These are phyloP conservation scores for Metopolophium dirhodum DNA, from an alignment of 1,140 invertebrate genomes.

Conservation along the genomic window DNA sequence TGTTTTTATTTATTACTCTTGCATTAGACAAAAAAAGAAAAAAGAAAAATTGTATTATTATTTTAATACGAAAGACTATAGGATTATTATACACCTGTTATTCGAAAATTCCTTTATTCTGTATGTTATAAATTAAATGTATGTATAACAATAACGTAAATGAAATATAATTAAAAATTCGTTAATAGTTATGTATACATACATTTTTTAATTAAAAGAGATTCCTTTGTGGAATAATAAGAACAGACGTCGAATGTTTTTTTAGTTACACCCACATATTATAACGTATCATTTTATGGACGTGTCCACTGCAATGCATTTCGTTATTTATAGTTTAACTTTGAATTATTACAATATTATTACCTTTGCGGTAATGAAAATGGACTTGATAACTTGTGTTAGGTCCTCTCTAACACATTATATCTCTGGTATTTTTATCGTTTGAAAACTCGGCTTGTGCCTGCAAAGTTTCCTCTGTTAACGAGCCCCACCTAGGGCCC, in stretches of 20 bases:
- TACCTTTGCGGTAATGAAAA: background rate
- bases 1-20: background rate
- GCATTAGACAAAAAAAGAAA: background rate
- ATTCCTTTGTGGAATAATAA: background rate
- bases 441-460: background rate
- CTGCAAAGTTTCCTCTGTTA: background rate
- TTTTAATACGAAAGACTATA: background rate
- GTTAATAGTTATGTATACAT: background rate
- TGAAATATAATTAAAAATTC: background rate
- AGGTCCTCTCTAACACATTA: background rate
- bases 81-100: background rate
- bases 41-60: background rate
- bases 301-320: background rate
- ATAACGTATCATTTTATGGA: background rate
- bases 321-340: background rate
- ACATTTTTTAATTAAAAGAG: background rate
- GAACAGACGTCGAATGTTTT: background rate
- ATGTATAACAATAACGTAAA: background rate
- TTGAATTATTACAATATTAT: background rate
- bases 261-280: background rate
- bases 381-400: background rate
- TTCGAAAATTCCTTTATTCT: background rate
- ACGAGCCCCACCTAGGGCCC: background rate
- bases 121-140: background rate
- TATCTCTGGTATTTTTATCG: background rate